A percentile compares a stretch with the other conserved stretches of the same genome.
phyloP scores from a whole-genome alignment of 2,888 invertebrate species.

The Acronicta alni region DNA sequence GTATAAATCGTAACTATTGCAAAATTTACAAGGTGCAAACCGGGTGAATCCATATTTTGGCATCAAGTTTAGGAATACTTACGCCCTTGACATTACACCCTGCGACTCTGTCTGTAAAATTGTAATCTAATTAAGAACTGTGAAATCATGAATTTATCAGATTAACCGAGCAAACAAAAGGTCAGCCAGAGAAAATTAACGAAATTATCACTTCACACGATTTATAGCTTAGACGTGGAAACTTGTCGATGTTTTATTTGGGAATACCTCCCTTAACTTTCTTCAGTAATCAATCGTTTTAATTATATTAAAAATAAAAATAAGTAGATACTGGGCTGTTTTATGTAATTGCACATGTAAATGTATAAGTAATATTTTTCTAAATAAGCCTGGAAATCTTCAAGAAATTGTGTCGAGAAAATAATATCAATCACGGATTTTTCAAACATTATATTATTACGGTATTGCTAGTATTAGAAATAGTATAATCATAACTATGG shows the following conservation, averaged over 20 bases:
- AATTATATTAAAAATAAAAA: too few species aligned
- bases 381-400: too few species aligned
- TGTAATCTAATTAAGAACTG: conserved; percentile 18
- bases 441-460: too few species aligned
- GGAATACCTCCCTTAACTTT: too few species aligned
- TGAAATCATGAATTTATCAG: conserved; percentile 30
- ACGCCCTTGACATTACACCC: neutral
- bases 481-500: too few species aligned
- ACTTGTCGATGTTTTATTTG: neutral
- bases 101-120: conserved; percentile 1
- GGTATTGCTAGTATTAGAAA: too few species aligned
- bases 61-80: neutral
- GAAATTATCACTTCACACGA: conserved; percentile 11
- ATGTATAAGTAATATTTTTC: too few species aligned
- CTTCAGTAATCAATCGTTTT: too few species aligned
- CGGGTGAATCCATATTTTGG: neutral
- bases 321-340: too few species aligned
- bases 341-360: too few species aligned
- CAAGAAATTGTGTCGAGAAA: too few species aligned
- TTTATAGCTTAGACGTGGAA: neutral
- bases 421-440: too few species aligned
- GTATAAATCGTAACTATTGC: neutral
- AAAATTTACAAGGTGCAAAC: neutral
- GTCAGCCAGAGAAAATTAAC: conserved; percentile 16
- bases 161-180: conserved; percentile 22